Base-by-base conservation (phyloP, 1,140 invertebrate genomes). In the Papilio glaucus region DNA sequence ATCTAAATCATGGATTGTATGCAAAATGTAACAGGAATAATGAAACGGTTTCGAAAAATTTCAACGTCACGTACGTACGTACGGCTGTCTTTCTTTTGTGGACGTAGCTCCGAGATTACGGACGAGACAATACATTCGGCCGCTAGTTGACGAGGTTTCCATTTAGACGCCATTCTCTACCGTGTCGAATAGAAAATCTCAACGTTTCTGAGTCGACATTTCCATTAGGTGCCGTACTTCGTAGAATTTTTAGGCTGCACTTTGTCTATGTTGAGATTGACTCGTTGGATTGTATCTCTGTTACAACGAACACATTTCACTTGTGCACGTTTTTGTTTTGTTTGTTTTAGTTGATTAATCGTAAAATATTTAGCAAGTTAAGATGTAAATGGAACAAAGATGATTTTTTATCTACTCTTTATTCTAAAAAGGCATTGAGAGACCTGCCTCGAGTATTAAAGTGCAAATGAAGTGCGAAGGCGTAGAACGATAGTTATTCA, bases 171-270 rank as follows among this genome's bases (percentile, higher is more conserved):
- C 61, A 18, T 26, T 18, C 62, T 39, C 13, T 65, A 29, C 33
- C 15, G 33, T 21, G 37, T 39, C 62, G 62, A 41, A 65, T 65
- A 65, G 62, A 38, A 65, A 65, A 65, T 65, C 37, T 65, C 62
- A 8, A 65, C 15, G 33, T 5, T 21, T 15, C 37, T 21, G 33
- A 65, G 15, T 38, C 62, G 62, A 65, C 62, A 65, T 65, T 65
- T 65, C 62, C 33, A 65, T 65, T 65, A 65, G 62, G 37, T 39
- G 7, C 37, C 21, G 33, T 33, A 12, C 62, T 39, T 38, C 8
- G 61, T 41, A 38, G 37, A 39, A 39, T 65, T 65, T 65, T 65
- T 65, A 65, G 18, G 37, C 15, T 65, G 29, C 29, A 65, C 33
- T 65, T 65, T 37, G 33, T 37, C 37, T 39, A 21, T 53, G 4